Evolutionary conservation across 2,888 invertebrate genomes (phyloP), one percentile per base, ranked within the genome.

Genomic region (Cosmopolites sordidus): DNA sequence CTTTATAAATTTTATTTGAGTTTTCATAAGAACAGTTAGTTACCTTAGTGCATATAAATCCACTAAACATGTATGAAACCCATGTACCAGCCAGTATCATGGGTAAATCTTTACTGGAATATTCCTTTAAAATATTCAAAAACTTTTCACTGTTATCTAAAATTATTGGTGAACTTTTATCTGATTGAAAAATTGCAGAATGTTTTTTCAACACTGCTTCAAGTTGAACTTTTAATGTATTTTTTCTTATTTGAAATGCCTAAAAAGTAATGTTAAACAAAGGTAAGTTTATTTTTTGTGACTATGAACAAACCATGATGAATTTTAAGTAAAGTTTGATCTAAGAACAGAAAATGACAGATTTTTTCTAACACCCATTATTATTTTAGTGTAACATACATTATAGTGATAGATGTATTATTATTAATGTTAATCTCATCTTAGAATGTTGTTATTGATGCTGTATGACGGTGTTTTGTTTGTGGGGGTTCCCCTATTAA

Each of bases 41-140:
- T 49, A 51, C 55, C 51, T 55, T 55, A n/a, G 55, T 55, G 17
- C 51, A 51, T 27, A 55, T 48, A 27, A 55, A 55, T 12, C 55
- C 51, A 16, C 43, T 48, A 37, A 55, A 55, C 6, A 42, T 43
- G 33, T 55, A 55, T 6, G 51, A 51, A 14, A 55, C 55, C 51
- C 51, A 55, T 18, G 48, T 43, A n/a, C 51, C 55, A n/a, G 51
- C 51, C 8, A 55, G 11, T n/a, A 55, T 48, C 48, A 55, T 51
- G 1, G 51, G 55, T 12, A 51, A 41, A 47, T 48, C 38, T 15
- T 51, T 55, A 5, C 17, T 43, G 5, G 39, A 40, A n/a, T 55
- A 47, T 12, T 22, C 17, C 17, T 51, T 46, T n/a, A 51, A 11
- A 16, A 43, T n/a, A 15, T 41, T 44, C 5, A 54, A n/a, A n/a